Percentiles rank a stretch among this genome's conserved stretches.
phyloP scores from a whole-genome alignment of 2,888 invertebrate species.

The Mesochorus sp. region DNA sequence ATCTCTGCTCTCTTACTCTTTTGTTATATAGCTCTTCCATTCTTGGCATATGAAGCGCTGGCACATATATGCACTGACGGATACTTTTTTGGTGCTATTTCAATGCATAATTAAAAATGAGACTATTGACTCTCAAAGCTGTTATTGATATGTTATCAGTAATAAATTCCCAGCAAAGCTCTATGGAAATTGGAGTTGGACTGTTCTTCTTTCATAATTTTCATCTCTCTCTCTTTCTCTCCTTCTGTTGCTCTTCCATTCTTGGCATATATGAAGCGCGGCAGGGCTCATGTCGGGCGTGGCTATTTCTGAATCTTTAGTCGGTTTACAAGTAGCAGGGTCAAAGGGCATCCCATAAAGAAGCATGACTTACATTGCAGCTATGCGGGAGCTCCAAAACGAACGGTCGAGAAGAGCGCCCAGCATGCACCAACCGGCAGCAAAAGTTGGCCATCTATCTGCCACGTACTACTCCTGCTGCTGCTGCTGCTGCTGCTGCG shows the following conservation, averaged over 20 bases:
- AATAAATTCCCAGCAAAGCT: too few species aligned
- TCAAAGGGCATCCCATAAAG: constrained; percentile 79
- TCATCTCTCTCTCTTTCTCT: constrained; percentile 26
- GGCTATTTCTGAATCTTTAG: constrained; percentile 80
- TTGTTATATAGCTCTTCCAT: too few species aligned
- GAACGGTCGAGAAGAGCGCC: constrained; percentile 24
- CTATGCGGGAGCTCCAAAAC: constrained; percentile 74
- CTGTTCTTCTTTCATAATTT: constrained; percentile 12
- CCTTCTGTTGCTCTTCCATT: not conserved
- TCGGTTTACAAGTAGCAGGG: constrained; percentile 81
- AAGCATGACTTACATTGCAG: constrained; percentile 80
- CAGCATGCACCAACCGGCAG: constrained; percentile 51
- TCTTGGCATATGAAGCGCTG: too few species aligned
- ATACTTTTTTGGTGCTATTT: too few species aligned
- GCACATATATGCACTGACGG: too few species aligned
- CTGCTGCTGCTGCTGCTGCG: too few species aligned
- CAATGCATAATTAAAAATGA: too few species aligned
- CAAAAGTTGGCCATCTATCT: constrained; percentile 78
- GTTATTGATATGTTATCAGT: too few species aligned
- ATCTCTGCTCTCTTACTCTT: too few species aligned
- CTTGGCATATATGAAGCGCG: constrained; percentile 15
- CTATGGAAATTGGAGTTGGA: not conserved
- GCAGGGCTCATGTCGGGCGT: constrained; percentile 59
- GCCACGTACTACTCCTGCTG: constrained; percentile 51
- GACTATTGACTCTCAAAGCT: too few species aligned